These are phyloP conservation scores for Heliconius nattereri DNA, from an alignment of 1,140 invertebrate species.

Conservation along the genomic window DNA sequence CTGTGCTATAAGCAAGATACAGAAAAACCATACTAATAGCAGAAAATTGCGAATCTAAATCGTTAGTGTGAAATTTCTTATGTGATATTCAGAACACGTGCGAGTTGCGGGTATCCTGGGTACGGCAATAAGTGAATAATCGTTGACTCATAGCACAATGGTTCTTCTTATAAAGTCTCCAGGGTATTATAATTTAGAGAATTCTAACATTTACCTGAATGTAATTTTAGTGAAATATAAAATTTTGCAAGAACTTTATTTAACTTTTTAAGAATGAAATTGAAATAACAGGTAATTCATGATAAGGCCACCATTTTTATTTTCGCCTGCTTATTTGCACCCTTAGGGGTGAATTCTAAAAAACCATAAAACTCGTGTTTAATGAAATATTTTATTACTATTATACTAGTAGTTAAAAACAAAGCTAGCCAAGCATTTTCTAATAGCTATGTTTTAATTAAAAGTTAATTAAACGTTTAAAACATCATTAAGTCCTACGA, in stretches of 20 bases:
- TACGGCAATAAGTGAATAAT: conserved; percentile 26
- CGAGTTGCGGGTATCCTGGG: conserved; percentile 21
- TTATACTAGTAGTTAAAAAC: neutral
- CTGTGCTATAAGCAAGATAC: too few relatives aligned
- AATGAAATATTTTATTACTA: too few relatives aligned
- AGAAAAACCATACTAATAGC: neutral
- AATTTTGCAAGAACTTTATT: too few relatives aligned
- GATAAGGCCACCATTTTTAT: too few relatives aligned
- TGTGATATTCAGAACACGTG: conserved; percentile 21
- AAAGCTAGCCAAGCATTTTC: neutral
- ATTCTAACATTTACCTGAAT: neutral
- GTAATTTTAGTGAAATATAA: neutral
- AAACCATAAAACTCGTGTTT: too few relatives aligned
- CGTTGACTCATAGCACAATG: conserved; percentile 26
- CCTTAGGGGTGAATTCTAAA: too few relatives aligned
- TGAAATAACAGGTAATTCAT: too few relatives aligned
- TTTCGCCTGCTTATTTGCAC: too few relatives aligned
- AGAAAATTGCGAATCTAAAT: neutral
- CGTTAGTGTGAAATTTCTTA: conserved; percentile 8
- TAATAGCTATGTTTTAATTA: neutral
- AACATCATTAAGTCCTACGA: neutral
- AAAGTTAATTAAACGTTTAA: neutral
- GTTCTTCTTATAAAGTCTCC: neutral
- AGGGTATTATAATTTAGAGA: neutral
- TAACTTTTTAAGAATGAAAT: too few relatives aligned